Percentiles rank a stretch among this genome's conserved stretches.
These are phyloP conservation scores for Guaruba guarouba DNA, from an alignment of 2,113 vertebrate species.

Conservation along the genomic window DNA sequence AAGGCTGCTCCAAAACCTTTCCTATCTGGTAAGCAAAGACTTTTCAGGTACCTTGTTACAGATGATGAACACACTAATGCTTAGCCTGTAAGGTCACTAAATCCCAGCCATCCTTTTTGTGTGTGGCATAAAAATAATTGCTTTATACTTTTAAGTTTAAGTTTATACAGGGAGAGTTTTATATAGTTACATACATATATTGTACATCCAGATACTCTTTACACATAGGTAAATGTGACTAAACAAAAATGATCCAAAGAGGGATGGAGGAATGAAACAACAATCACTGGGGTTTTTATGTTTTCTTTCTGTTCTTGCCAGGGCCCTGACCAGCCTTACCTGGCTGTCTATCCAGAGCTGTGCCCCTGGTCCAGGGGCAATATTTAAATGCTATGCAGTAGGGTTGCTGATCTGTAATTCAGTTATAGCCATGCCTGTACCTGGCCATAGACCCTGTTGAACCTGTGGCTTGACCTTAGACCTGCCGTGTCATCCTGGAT, in stretches of 20 bases:
- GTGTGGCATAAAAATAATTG: background rate
- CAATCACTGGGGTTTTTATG: background rate
- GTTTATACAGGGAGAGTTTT: background rate
- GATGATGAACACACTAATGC: background rate
- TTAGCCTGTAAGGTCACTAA: background rate
- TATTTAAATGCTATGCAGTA: background rate
- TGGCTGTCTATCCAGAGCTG: background rate
- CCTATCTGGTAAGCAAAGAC: background rate
- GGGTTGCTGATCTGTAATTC: background rate
- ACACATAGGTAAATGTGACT: background rate
- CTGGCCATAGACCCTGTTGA: background rate
- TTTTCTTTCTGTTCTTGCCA: background rate
- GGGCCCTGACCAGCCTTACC: background rate
- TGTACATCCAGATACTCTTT: background rate
- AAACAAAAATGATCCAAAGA: background rate
- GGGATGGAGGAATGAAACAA: background rate
- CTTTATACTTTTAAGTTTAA: background rate
- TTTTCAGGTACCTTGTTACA: background rate
- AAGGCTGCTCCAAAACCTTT: background rate
- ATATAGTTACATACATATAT: background rate
- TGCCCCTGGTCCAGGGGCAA: background rate
- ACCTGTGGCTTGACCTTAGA: background rate
- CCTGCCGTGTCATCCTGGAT: background rate
- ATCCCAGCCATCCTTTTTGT: background rate
- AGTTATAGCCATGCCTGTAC: background rate